These are phyloP conservation scores for Hippasteria phrygiana DNA, from an alignment of 53 echinoderm and acorn worm species.

Conservation along the genomic window DNA sequence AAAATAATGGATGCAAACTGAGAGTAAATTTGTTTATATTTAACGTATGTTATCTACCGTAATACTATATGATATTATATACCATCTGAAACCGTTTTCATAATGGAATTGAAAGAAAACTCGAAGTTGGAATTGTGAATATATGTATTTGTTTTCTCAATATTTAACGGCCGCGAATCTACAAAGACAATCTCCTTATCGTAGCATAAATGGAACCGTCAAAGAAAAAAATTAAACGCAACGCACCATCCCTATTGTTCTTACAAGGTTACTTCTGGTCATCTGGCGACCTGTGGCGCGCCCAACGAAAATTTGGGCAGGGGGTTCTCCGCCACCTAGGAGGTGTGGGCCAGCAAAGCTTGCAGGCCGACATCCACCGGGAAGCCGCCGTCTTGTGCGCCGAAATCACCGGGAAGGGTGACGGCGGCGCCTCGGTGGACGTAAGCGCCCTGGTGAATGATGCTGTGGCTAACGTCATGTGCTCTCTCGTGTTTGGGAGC, in stretches of 20 bases:
- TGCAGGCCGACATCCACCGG: not conserved
- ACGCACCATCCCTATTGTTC: not conserved
- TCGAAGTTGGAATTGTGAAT: no score
- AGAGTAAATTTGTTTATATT: no score
- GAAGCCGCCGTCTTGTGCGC: slow-evolving; percentile 12
- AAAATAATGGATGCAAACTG: no score
- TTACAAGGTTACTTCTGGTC: slow-evolving; percentile 23
- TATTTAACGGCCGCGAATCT: no score
- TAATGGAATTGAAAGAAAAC: no score
- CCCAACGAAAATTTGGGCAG: slow-evolving; percentile 18
- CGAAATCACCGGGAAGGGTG: not conserved
- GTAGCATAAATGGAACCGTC: no score
- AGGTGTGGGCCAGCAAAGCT: not conserved
- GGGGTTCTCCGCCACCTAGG: not conserved
- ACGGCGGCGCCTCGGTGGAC: not conserved
- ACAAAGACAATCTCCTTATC: no score
- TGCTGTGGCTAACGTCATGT: slow-evolving; percentile 27
- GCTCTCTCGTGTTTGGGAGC: not conserved
- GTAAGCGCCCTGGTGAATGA: not conserved
- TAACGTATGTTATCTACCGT: no score
- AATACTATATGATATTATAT: no score
- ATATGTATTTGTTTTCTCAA: no score
- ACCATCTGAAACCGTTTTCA: no score
- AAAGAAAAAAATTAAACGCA: no score
- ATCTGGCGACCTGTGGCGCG: slow-evolving; percentile 18